phyloP scores from a whole-genome alignment of 2,888 invertebrate species.

The Eudasyphora cyanicolor region DNA sequence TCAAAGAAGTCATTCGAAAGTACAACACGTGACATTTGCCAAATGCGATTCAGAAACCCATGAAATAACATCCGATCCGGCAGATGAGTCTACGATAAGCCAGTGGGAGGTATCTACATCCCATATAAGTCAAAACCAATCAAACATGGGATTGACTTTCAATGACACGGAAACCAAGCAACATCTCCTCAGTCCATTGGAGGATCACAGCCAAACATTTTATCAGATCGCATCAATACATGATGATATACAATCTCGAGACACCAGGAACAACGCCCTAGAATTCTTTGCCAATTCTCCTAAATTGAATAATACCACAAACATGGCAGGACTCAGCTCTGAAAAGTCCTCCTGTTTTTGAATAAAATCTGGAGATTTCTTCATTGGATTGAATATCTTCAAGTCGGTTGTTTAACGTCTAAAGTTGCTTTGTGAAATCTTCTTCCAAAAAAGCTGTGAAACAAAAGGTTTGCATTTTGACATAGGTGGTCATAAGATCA shows the following conservation, averaged over 20 bases:
- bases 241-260: slow-evolving; percentile 38
- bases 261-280: slow-evolving; percentile 44
- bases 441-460: slow-evolving; percentile 74
- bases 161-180: slow-evolving; percentile 72
- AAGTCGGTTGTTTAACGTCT: slow-evolving; percentile 69
- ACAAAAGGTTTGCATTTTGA: slow-evolving; percentile 73
- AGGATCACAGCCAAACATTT: slow-evolving; percentile 53
- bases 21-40: no score
- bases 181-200: slow-evolving; percentile 73
- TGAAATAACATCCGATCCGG: no score
- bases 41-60: no score
- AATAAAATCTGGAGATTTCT: slow-evolving; percentile 70
- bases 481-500: slow-evolving; percentile 75
- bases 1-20: no score
- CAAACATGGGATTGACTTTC: no score
- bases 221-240: slow-evolving; percentile 69
- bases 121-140: no score
- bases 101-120: no score
- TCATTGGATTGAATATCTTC: slow-evolving; percentile 1
- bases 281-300: slow-evolving; percentile 72
- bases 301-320: slow-evolving; percentile 67
- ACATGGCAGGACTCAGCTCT: slow-evolving; percentile 47
- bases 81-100: no score
- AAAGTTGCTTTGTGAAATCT: slow-evolving; percentile 73
- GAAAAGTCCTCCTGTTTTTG: slow-evolving; percentile 71